phyloP scores from a whole-genome alignment of 2,888 invertebrate genomes.

The Apodemia mormo region DNA sequence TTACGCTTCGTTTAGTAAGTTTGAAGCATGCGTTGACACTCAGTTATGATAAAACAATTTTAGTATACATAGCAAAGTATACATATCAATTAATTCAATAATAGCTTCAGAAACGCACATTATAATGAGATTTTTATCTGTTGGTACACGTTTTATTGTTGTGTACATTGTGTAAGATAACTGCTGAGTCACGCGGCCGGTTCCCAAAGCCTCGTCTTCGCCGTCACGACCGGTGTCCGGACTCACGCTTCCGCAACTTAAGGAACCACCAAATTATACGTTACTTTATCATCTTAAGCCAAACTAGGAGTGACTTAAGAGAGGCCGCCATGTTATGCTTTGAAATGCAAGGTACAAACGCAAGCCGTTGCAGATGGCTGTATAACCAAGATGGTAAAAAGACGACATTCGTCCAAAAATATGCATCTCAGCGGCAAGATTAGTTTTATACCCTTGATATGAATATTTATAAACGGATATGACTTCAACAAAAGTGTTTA shows the following conservation, averaged over 20 bases:
- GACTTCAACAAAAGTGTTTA: too few species aligned
- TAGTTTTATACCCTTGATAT: too few species aligned
- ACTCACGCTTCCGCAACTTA: conserved; percentile 5
- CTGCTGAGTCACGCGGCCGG: background rate
- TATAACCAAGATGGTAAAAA: too few species aligned
- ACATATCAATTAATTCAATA: background rate
- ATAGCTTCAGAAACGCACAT: background rate
- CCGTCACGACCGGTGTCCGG: conserved; percentile 1
- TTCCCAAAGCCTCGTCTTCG: conserved; percentile 6
- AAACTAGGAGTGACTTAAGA: conserved; percentile 1
- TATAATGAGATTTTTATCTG: background rate
- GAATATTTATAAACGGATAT: too few species aligned
- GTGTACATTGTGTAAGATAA: background rate
- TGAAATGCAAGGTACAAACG: too few species aligned
- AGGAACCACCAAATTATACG: conserved; percentile 9
- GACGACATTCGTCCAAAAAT: too few species aligned
- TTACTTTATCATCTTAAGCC: background rate
- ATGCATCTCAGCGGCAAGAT: too few species aligned
- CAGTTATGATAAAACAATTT: too few species aligned
- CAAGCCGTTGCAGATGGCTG: too few species aligned
- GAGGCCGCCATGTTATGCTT: background rate
- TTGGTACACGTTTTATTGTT: conserved; percentile 1
- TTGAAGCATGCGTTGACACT: too few species aligned
- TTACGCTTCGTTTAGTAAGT: too few species aligned
- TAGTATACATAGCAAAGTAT: too few species aligned